Conservation (phyloP, 2,888 invertebrate genomes). For the Mesorhabditis belari region DNA sequence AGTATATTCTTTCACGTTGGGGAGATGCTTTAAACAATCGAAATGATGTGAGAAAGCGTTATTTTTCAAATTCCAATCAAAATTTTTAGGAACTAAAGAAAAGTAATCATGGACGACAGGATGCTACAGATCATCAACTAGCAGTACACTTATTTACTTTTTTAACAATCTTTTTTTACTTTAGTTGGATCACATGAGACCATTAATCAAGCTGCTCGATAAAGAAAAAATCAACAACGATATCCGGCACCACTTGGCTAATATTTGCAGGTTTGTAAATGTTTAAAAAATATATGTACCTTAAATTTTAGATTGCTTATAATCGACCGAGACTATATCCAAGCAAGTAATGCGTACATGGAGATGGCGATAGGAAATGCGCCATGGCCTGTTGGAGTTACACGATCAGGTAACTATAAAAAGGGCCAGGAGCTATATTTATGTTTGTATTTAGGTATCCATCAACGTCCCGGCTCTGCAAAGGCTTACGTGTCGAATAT, state of each 20-base stretch:
- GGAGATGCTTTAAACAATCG: conserved; percentile 80
- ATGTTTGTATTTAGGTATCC: conserved; percentile 64
- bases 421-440: too few species aligned
- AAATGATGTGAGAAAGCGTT: conserved; percentile 67
- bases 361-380: conserved; percentile 99
- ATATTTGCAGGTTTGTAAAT: conserved; percentile 57
- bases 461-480: conserved; percentile 96
- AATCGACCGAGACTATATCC: conserved; percentile 35
- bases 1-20: conserved; percentile 64
- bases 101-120: conserved; percentile 62
- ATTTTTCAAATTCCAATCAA: too few species aligned
- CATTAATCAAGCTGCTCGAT: conserved; percentile 79
- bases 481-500: conserved; percentile 98
- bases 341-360: conserved; percentile 92
- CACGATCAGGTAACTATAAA: conserved; percentile 84
- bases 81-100: conserved; percentile 57
- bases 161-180: too few species aligned
- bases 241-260: conserved; percentile 85
- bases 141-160: conserved; percentile 61
- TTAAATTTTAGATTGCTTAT: conserved; percentile 31
- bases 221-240: conserved; percentile 78
- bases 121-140: conserved; percentile 86
- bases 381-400: conserved; percentile 99
- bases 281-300: too few species aligned
- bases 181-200: conserved; percentile 73